These are phyloP conservation scores for Drosophila santomea DNA, from an alignment of 1,140 invertebrate species.

Conservation along the genomic window DNA sequence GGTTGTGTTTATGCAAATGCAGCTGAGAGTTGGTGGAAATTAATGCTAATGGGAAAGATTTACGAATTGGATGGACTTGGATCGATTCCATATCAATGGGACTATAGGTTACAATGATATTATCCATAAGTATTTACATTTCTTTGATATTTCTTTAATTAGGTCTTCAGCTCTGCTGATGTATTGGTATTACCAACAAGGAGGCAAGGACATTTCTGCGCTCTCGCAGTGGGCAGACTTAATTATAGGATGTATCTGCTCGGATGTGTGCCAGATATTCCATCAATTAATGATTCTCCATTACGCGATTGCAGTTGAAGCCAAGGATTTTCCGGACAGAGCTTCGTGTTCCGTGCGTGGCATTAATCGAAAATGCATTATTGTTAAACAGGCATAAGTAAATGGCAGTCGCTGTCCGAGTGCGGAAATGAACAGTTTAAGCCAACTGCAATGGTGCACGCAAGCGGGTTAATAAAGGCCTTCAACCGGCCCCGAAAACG, in stretches of 20 bases:
- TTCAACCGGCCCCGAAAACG: slow-evolving; percentile 21
- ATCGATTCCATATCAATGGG: slow-evolving; percentile 1
- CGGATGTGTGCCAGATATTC: slow-evolving; percentile 11
- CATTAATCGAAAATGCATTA: slow-evolving; percentile 53
- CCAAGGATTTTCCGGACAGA: slow-evolving; percentile 4
- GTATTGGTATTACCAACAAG: too few relatives aligned
- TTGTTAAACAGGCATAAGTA: slow-evolving; percentile 57
- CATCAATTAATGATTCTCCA: slow-evolving; percentile 41
- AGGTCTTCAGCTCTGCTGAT: too few relatives aligned
- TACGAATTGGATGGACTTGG: not conserved
- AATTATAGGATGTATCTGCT: slow-evolving; percentile 28
- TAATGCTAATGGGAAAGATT: not conserved
- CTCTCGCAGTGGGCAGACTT: slow-evolving; percentile 1
- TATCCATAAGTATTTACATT: too few relatives aligned
- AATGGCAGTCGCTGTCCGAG: slow-evolving; percentile 23
- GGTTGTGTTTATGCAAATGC: slow-evolving; percentile 51
- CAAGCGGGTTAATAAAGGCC: slow-evolving; percentile 21
- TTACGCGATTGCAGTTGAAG: slow-evolving; percentile 10
- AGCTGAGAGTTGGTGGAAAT: slow-evolving; percentile 5
- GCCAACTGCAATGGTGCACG: slow-evolving; percentile 32
- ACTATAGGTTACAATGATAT: not conserved
- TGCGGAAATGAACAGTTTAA: slow-evolving; percentile 34
- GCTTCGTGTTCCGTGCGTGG: not conserved
- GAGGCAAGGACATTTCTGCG: not conserved
- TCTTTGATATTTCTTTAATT: not conserved